Evolutionary conservation across 2,797 vertebrate genomes (phyloP), one percentile per base, ranked within the genome.

Genomic region (Myripristis murdjan): DNA sequence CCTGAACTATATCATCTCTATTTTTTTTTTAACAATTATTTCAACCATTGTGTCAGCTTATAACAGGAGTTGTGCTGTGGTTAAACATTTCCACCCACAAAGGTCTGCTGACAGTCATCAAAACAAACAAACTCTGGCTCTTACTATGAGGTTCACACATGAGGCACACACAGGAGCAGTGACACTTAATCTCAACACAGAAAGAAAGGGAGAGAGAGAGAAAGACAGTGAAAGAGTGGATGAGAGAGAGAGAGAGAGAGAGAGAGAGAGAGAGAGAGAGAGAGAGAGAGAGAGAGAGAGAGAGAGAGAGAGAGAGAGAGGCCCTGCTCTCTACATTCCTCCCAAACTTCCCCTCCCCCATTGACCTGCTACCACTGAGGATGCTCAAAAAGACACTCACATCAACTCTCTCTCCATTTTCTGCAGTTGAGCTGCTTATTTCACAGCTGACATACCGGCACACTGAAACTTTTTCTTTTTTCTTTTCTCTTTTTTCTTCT

Each of bases 261-360:
- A 20, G 18, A 18, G 46, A 49, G 47, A 12, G 8, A 18, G 35
- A 70, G 41, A 81, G 76, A 66, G 35, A 74, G 64, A 73, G 47
- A 41, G 24, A 46, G 39, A 71, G 66, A 31, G 72, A 62, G 37
- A 61, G 47, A 80, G 72, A 4, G 49, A 24, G 57, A 81, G 74
- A 47, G 76, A 48, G 65, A 57, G 75, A 58, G 66, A 81, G 78
- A 18, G 18, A 6, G 48, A 56, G 62, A 74, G 64, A 68, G 90
- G 94, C 94, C 94, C 91, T 93, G 95, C 94, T 95, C 93, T 91
- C 94, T 88, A 91, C 96, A 97, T 97, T 97, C 96, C 95, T 94
- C 91, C 87, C 84, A 86, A 92, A 79, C 44, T 33, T 83, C 84
- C 90, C 89, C 82, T 88, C 88, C 89, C 87, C 91, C 87, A 41